Base-by-base conservation (phyloP, 2,888 invertebrate species). In the Tetragnatha montana region DNA sequence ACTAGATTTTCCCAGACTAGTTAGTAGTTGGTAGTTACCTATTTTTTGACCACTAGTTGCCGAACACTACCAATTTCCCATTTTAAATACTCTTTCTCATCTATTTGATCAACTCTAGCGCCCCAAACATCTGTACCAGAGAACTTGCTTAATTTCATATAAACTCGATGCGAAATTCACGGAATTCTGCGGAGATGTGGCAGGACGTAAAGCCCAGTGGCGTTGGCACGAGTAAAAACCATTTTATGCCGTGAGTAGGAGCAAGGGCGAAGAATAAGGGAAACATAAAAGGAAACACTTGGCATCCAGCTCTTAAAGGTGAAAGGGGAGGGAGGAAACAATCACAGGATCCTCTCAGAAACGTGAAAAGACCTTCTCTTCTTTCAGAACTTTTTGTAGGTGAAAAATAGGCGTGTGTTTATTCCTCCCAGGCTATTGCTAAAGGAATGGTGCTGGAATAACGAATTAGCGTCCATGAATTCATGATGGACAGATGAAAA, bases 381-480 rank as follows among this genome's bases (percentile, higher is more conserved):
- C 69, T 87, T 90, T 82, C 68, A 79, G 76, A 70, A 79, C 70
- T 79, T 85, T 85, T 85, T 85, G 79, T 85, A 78, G 85, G 68
- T 75, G n/a, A 60, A 75, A 82, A 84, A 84, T 60, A 47, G 49
- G 71, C 50, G 81, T 51, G 22, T 73, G 51, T 60, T 82, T 82
- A 73, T 49, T 50, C 35, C 35, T 35, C 35, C 35, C 35, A 2
- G 35, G 35, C 35, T 35, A 35, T 35, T 35, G 1, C 2, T 35
- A 35, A 35, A 35, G 35, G 35, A 35, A 35, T 35, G 35, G 35
- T 35, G 35, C 35, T 35, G 35, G 35, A 35, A 4, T 35, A 35
- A 4, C 35, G 35, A 4, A 35, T 35, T 35, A 35, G 4, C 35
- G 35, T 35, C 35, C 35, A 35, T 35, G 35, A 35, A 35, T 35